Evolutionary conservation across 2,113 vertebrate species (phyloP).

Genomic region (Bos taurus): DNA sequence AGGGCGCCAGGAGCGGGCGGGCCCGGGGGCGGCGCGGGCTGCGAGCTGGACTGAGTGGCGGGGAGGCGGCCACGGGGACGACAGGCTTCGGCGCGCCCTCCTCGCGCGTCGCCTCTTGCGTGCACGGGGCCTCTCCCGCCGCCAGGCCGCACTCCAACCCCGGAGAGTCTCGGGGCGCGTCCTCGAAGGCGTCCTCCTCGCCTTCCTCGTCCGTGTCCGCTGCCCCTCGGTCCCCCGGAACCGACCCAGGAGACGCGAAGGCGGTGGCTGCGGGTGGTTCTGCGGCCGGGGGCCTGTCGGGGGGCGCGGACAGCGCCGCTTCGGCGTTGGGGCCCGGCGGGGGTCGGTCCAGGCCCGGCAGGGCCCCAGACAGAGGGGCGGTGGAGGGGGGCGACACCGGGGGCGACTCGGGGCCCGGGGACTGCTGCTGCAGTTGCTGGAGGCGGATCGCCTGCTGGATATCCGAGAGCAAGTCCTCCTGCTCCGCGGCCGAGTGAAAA

Average conservation of each 20-base stretch:
- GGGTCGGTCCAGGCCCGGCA: conserved; percentile 58
- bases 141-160: conserved; percentile 37
- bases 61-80: neutral
- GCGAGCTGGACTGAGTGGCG: conserved; percentile 77
- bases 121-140: neutral
- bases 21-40: conserved; percentile 87
- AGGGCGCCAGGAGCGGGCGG: conserved; percentile 88
- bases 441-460: conserved; percentile 96
- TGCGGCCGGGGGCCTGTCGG: neutral
- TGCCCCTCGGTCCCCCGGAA: neutral
- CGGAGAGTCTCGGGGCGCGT: conserved; percentile 56
- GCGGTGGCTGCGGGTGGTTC: neutral
- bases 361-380: conserved; percentile 36
- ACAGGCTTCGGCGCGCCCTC: neutral
- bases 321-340: neutral
- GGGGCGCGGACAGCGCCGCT: conserved; percentile 13
- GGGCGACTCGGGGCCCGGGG: neutral
- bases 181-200: conserved; percentile 69
- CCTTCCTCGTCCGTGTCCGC: conserved; percentile 68
- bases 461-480: conserved; percentile 96
- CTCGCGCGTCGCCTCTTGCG: neutral
- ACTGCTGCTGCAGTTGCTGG: conserved; percentile 87
- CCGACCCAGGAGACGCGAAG: conserved; percentile 20
- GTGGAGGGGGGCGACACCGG: neutral
- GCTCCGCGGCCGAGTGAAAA: conserved; percentile 96